These are phyloP conservation scores for Lagopus leucura DNA, from an alignment of 2,113 vertebrate species.

Conservation along the genomic window DNA sequence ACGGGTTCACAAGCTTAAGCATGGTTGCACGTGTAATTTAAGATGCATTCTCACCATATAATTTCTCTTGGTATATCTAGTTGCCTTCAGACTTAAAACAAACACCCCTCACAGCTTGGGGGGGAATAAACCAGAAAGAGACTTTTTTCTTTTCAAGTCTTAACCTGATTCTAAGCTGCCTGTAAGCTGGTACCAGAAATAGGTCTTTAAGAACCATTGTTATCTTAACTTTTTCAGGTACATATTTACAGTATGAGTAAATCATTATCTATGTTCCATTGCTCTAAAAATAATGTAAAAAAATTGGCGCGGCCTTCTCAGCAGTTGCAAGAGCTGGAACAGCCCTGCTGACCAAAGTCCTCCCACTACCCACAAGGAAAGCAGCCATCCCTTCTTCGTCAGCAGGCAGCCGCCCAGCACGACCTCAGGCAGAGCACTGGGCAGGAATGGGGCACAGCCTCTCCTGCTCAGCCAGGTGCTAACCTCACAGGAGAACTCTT, in stretches of 20 bases:
- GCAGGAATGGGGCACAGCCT: too few relatives aligned
- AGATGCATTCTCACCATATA: background rate
- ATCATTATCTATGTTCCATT: background rate
- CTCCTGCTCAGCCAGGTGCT: too few relatives aligned
- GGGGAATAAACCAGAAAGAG: background rate
- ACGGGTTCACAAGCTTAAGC: background rate
- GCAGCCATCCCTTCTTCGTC: background rate
- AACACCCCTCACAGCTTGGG: background rate
- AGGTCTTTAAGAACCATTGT: background rate
- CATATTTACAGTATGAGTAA: background rate
- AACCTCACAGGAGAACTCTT: too few relatives aligned
- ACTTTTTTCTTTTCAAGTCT: background rate
- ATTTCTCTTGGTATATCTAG: background rate
- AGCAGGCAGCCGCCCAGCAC: background rate
- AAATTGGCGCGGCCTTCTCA: background rate
- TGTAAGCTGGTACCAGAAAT: background rate
- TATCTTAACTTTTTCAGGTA: background rate
- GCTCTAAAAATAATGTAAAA: constrained; percentile 5
- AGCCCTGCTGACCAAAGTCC: constrained; percentile 18
- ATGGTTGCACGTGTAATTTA: background rate
- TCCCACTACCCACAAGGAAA: background rate
- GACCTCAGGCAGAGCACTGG: background rate
- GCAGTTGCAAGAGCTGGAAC: background rate
- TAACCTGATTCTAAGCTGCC: background rate
- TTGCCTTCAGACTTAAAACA: background rate